phyloP scores from a whole-genome alignment of 2,113 vertebrate species.

The Lontra canadensis region DNA sequence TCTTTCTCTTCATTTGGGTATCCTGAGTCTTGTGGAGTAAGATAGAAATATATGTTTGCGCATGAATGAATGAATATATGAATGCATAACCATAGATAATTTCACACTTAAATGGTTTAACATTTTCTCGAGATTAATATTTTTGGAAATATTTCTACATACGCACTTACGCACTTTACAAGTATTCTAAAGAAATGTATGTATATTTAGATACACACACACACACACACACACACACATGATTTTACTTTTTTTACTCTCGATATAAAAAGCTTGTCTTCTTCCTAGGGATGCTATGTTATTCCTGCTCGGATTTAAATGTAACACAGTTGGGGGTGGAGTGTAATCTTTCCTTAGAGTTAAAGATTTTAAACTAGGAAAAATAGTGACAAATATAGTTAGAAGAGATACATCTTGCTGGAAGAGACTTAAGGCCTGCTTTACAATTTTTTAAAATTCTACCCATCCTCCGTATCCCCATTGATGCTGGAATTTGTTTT shows the following conservation, averaged over 20 bases:
- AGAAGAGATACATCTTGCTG: background rate
- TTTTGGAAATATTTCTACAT: constrained; percentile 7
- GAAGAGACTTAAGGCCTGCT: background rate
- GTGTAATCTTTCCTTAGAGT: background rate
- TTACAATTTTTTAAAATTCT: background rate
- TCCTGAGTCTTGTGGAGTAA: background rate
- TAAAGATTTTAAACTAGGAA: background rate
- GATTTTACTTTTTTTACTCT: constrained; percentile 22
- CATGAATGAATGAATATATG: background rate
- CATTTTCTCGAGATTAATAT: constrained; percentile 38
- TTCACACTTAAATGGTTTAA: constrained; percentile 27
- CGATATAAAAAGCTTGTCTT: background rate
- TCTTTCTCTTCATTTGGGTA: background rate
- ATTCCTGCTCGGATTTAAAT: background rate
- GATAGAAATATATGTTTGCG: background rate
- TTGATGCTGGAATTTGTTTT: background rate
- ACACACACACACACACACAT: background rate
- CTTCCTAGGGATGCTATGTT: background rate
- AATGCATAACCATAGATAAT: background rate
- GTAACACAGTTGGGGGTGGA: background rate
- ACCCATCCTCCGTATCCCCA: background rate
- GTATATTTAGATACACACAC: background rate
- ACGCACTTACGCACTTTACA: background rate
- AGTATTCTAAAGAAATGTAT: constrained; percentile 12
- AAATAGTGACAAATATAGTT: background rate